Percentiles rank a stretch among this genome's conserved stretches.
These are phyloP conservation scores for Myopa tessellatipennis DNA, from an alignment of 2,888 invertebrate species.

Conservation along the genomic window DNA sequence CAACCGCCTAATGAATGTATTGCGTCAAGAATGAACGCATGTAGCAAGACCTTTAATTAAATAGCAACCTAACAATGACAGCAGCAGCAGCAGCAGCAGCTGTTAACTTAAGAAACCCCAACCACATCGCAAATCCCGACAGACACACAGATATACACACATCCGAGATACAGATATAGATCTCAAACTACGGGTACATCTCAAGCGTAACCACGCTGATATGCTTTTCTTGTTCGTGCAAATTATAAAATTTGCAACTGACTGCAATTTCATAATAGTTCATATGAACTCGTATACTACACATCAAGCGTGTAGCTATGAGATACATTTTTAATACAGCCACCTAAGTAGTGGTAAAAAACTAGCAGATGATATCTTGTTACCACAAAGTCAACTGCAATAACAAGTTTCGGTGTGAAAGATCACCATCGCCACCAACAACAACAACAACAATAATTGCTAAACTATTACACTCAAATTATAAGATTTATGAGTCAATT, in stretches of 20 bases:
- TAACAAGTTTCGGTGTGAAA: background rate
- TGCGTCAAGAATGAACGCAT: slow-evolving; percentile 18
- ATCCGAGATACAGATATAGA: slow-evolving; percentile 20
- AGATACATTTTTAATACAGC: background rate
- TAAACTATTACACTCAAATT: background rate
- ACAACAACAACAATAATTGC: background rate
- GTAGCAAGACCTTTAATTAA: slow-evolving; percentile 41
- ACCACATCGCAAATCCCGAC: background rate
- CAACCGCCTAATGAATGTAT: background rate
- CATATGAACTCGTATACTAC: background rate
- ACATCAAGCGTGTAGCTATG: background rate
- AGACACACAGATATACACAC: background rate
- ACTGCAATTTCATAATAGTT: slow-evolving; percentile 17
- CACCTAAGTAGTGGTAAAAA: background rate
- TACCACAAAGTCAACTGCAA: slow-evolving; percentile 10
- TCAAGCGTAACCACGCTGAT: slow-evolving; percentile 23
- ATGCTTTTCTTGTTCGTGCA: background rate
- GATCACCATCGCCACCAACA: too few relatives aligned
- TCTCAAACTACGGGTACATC: background rate
- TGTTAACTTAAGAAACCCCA: slow-evolving; percentile 27
- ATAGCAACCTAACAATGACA: slow-evolving; percentile 29
- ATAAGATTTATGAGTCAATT: background rate
- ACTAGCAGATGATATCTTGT: slow-evolving; percentile 2
- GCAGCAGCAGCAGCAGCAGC: slow-evolving; percentile 2
- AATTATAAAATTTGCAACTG: background rate